Evolutionary conservation across 2,113 vertebrate genomes (phyloP), one percentile per base, ranked within the genome.

Genomic region (Nansenia antarctica): DNA sequence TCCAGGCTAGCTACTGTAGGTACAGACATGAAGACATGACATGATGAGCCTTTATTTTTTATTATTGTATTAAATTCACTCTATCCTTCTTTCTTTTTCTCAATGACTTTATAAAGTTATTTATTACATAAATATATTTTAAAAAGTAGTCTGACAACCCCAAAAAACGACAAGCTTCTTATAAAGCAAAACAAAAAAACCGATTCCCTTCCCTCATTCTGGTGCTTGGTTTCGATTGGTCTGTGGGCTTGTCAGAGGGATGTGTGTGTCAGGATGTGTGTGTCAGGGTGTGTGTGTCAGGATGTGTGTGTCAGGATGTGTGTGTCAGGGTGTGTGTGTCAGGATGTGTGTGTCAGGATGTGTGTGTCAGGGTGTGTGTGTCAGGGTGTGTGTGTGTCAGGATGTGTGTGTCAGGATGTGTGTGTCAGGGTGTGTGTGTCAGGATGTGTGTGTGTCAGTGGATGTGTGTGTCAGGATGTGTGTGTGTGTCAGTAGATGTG

Each of bases 61-160:
- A 54, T 82, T 67, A 67, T 53, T 60, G 65, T 76, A 74, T 66
- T 30, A 72, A 75, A 76, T 70, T 58, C 54, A 60, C 57, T 52
- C 18, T 62, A 49, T 67, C 59, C 59, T 58, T 9, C 59, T 58
- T 9, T 65, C 35, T 57, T 31, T 18, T 34, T 24, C 30, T 52
- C 18, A 64, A 69, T 61, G 62, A 70, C 62, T 64, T 69, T 69
- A 69, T 65, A 52, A 74, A 74, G 60, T 75, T 52, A 74, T 74
- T 67, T 72, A 63, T 64, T 65, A 76, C 54, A 76, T 32, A 34
- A 37, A 70, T 60, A 58, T 70, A 47, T 65, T 70, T 53, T 35
- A 70, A 65, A 65, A 65, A 76, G 27, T 30, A 58, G 54, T 58
- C n/a, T 18, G 42, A 18, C 42, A 47, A 47, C 42, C n/a, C n/a